Base-by-base conservation (phyloP, 2,888 invertebrate species). In the Lissocephala sabroskyi region DNA sequence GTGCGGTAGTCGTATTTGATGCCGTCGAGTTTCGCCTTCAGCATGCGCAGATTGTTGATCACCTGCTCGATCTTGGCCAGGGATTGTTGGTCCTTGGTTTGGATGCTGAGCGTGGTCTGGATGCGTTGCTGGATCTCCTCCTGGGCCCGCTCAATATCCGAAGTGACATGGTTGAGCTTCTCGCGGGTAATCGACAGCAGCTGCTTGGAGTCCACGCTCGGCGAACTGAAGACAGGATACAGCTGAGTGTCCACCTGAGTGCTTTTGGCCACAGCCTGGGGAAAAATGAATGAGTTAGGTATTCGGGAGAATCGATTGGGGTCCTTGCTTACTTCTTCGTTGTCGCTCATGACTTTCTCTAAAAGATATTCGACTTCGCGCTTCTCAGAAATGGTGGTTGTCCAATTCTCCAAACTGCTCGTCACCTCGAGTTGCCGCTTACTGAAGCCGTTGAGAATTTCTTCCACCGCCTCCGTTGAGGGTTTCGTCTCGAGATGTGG, bases 1-100 rank as follows among this genome's bases (percentile, higher is more conserved):
- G 88, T 87, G 77, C 90, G 89, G 77, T 93, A 94, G 66, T 93
- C 91, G 10, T 89, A 88, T 35, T 90, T 87, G 48, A 91, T 88
- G 50, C 88, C 87, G 65, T 90, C 88, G 49, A 93, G 83, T 63
- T 89, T 88, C 52, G 89, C 88, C 73, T 89, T 89, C 43, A 92
- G 87, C 60, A 91, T 87, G 46, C 88, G 85, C 41, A 94, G 84
- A 82, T 90, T 90, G 45, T 87, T 87, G 49, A 89, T 87, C 37
- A 93, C 87, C 73, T 87, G 87, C 45, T 89, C 87, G 61, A 89
- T 88, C 76, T 86, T 85, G 51, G 86, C 84, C 53, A 86, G 81
- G 16, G 82, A 79, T 14, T 83, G 81, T 43, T 81, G 80, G 75
- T 91, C 89, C 83, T 88, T 89, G 17, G 87, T 86, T 50, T 89